Conservation (phyloP, 2,797 vertebrate species). For the Syngnathus rostellatus region DNA sequence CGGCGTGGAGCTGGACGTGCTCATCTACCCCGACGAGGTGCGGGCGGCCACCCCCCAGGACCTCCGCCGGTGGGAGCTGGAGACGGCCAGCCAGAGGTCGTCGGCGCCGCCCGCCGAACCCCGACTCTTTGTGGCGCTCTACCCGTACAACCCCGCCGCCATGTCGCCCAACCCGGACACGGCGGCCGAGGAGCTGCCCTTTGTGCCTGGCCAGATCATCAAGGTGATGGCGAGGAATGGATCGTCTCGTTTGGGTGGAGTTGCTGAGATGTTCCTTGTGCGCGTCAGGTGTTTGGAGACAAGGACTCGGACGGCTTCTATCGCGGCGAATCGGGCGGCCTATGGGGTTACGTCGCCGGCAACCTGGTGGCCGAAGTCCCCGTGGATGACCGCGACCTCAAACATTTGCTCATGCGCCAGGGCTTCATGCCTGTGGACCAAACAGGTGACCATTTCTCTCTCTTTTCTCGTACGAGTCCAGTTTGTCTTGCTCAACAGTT, state of each 20-base stretch:
- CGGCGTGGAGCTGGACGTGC: constrained; percentile 59
- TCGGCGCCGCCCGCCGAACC: constrained; percentile 46
- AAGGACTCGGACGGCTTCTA: constrained; percentile 92
- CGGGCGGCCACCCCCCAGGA: constrained; percentile 56
- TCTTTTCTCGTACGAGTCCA: too few relatives aligned
- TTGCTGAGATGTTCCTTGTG: neutral
- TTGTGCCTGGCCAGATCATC: constrained; percentile 88
- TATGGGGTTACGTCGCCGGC: constrained; percentile 82
- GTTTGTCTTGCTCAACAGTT: too few relatives aligned
- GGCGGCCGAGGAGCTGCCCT: constrained; percentile 88
- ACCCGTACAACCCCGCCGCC: constrained; percentile 86
- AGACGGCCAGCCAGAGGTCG: constrained; percentile 49
- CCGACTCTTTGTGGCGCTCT: constrained; percentile 86
- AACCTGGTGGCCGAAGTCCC: constrained; percentile 94
- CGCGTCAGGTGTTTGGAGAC: constrained; percentile 81
- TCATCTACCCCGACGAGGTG: constrained; percentile 62
- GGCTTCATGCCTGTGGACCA: constrained; percentile 73
- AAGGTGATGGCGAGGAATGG: constrained; percentile 49
- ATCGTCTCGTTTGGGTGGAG: neutral
- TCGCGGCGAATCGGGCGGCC: constrained; percentile 76
- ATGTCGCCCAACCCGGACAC: constrained; percentile 93
- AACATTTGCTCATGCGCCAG: constrained; percentile 72
- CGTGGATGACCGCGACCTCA: constrained; percentile 72
- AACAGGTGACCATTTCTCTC: constrained; percentile 60
- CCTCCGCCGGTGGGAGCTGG: constrained; percentile 50